Conservation (phyloP, 2,113 vertebrate species). For the Oncorhynchus masou region DNA sequence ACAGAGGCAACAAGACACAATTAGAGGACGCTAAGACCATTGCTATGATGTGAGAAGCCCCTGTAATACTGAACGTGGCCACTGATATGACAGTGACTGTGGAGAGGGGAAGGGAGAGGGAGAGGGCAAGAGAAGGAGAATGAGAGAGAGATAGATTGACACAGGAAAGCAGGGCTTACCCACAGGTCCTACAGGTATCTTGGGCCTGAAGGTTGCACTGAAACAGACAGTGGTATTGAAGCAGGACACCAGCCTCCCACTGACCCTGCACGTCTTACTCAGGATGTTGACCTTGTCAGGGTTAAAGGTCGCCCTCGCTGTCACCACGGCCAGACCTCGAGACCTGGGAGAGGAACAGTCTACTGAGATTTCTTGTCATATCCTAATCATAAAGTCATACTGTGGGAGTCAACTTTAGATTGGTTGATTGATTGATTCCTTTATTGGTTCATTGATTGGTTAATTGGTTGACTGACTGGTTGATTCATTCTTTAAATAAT, state of each 20-base stretch:
- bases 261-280: constrained; percentile 74
- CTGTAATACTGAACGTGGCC: not conserved
- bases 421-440: not conserved
- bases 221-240: constrained; percentile 74
- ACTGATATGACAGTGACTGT: not conserved
- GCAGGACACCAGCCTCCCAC: constrained; percentile 55
- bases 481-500: not conserved
- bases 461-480: not conserved
- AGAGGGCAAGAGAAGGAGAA: not conserved
- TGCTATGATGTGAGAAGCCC: not conserved
- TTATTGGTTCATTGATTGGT: not conserved
- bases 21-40: not conserved
- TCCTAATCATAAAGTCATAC: no score
- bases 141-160: not conserved
- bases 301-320: constrained; percentile 70
- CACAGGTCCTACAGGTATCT: constrained; percentile 61
- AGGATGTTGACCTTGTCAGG: constrained; percentile 81
- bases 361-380: not conserved
- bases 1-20: not conserved
- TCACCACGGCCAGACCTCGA: constrained; percentile 77
- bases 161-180: constrained; percentile 64
- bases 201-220: constrained; percentile 75
- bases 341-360: constrained; percentile 67
- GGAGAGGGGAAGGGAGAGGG: not conserved
- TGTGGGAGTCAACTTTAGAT: no score